Percentiles rank a stretch among this genome's conserved stretches.
These are phyloP conservation scores for Gobio gobio DNA, from an alignment of 2,113 vertebrate genomes.

Conservation along the genomic window DNA sequence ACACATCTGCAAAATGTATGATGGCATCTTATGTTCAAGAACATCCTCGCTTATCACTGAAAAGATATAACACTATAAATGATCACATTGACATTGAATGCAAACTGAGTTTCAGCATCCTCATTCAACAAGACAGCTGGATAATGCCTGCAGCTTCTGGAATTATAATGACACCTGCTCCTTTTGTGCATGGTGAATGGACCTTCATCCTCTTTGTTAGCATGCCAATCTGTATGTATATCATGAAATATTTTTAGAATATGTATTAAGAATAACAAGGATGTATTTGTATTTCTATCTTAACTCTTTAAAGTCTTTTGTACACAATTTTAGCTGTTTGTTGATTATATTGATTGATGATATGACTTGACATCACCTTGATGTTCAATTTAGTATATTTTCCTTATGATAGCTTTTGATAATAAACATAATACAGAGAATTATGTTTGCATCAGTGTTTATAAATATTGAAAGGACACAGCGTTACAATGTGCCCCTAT, in stretches of 20 bases:
- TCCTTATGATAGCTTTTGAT: neutral
- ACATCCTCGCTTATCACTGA: neutral
- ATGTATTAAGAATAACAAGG: neutral
- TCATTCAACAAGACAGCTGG: neutral
- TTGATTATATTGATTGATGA: neutral
- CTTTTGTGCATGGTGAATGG: neutral
- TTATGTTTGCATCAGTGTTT: neutral
- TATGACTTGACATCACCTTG: neutral
- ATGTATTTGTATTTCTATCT: neutral
- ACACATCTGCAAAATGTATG: neutral
- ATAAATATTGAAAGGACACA: neutral
- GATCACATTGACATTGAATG: neutral
- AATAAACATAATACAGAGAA: neutral
- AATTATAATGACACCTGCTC: slow-evolving; percentile 9
- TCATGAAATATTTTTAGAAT: neutral
- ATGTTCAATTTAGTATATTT: neutral
- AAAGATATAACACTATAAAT: neutral
- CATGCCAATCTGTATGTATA: neutral
- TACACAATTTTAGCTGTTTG: neutral
- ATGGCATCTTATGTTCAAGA: neutral
- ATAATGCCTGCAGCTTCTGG: neutral
- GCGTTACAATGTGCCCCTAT: too few species aligned
- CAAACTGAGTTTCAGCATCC: neutral
- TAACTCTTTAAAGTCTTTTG: neutral
- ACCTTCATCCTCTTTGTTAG: neutral